phyloP scores from a whole-genome alignment of 2,113 vertebrate genomes.

The Gallinago media region DNA sequence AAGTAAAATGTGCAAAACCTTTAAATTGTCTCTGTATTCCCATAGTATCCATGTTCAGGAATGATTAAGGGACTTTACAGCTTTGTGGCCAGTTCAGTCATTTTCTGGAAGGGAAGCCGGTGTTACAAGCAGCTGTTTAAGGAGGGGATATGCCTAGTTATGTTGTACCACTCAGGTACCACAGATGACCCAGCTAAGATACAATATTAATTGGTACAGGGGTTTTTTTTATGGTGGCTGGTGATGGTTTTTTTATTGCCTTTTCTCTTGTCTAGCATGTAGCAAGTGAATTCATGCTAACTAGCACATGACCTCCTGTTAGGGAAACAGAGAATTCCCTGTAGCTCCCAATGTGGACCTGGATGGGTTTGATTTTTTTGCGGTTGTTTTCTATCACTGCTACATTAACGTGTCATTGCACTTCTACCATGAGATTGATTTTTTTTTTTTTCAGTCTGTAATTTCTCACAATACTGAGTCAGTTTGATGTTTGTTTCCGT shows the following conservation, averaged over 20 bases:
- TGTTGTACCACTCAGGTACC: neutral
- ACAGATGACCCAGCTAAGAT: neutral
- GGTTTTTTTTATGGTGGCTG: fast-evolving
- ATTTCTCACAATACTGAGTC: neutral
- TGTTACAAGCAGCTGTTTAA: neutral
- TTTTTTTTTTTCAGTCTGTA: neutral
- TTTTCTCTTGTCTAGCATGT: neutral
- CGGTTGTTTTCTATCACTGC: neutral
- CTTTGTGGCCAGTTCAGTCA: neutral
- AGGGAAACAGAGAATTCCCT: neutral
- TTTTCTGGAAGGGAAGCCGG: neutral
- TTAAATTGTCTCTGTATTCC: neutral
- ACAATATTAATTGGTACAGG: neutral
- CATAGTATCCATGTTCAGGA: neutral
- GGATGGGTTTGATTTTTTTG: neutral
- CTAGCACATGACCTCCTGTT: neutral
- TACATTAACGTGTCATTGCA: neutral
- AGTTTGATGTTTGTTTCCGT: neutral
- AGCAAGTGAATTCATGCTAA: neutral
- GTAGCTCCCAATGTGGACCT: neutral
- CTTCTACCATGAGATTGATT: neutral
- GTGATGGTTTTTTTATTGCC: neutral
- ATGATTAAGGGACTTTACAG: neutral
- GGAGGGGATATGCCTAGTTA: neutral
- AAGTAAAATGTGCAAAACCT: neutral